Base-by-base conservation (phyloP, 1,140 invertebrate species). In the Stenopsyche tienmushanensis region DNA sequence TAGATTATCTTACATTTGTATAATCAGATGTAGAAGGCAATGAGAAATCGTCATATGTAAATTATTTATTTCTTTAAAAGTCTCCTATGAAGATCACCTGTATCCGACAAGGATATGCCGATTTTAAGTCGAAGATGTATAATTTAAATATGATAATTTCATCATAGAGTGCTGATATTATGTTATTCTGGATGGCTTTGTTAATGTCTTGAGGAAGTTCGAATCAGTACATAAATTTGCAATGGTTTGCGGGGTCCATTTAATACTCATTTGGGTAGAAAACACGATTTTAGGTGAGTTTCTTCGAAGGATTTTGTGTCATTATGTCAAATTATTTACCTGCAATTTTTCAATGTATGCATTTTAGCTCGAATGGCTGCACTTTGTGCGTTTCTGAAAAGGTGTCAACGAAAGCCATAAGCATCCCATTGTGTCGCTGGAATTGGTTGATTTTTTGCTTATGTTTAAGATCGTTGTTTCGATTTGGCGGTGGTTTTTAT, bases 261-360 rank as follows among this genome's bases (percentile, higher is more conserved):
- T 25, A 13, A 7, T 34, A 52, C 23, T n/a, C 24, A 54, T 58
- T 44, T 44, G 15, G 13, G 55, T 1, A 9, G 29, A 23, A 58
- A 58, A 58, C 29, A 10, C 55, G 29, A 58, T 58, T 29, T 18
- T 45, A 18, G 34, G 20, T 17, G 24, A 58, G 25, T 24, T 58
- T 44, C 55, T 21, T 23, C 29, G 29, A 47, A 42, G 21, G 39
- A 58, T 58, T 58, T 44, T 20, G 15, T 17, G 29, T 34, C 39
- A 58, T 58, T 58, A 58, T 58, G 55, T 58, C 55, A 58, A 26
- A 34, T 58, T 58, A 25, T 58, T 41, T 57, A 57, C 5, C 5
- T 25, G 34, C 25, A 25, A 20, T n/a, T 3, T 29, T 47, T 47
- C 7, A 8, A 15, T 15, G 5, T 47, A 47, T 47, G 44, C 44